Conservation (phyloP, 1,140 invertebrate genomes). For the Brachionus asplanchnoidis region DNA sequence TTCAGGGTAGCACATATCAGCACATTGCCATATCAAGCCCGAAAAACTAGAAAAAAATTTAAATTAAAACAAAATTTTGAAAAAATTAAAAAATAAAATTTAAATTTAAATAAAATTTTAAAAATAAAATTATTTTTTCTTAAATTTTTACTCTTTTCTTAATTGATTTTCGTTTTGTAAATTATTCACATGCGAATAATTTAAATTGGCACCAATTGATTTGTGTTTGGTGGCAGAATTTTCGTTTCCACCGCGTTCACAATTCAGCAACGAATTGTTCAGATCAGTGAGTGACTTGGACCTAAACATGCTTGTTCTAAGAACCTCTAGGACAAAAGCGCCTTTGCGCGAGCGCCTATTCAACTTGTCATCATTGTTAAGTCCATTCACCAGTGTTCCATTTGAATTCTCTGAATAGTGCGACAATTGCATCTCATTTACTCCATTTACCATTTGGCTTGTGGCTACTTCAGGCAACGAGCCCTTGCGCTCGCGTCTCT, state of each 20-base stretch:
- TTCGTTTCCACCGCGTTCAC: neutral
- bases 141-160: neutral
- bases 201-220: slow-evolving; percentile 1
- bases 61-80: too few relatives aligned
- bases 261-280: neutral
- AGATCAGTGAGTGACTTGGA: slow-evolving; percentile 15
- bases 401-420: neutral
- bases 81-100: too few relatives aligned
- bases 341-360: neutral
- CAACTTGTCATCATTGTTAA: neutral
- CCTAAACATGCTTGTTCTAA: slow-evolving; percentile 35
- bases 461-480: slow-evolving; percentile 3
- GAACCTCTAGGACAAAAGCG: slow-evolving; percentile 4
- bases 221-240: neutral
- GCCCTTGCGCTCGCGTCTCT: slow-evolving; percentile 2
- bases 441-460: neutral
- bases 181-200: neutral
- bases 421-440: neutral
- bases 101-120: too few relatives aligned
- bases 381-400: neutral
- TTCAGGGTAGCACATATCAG: slow-evolving; percentile 38
- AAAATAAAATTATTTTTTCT: neutral
- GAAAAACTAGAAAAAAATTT: neutral
- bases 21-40: slow-evolving; percentile 39
- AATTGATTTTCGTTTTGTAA: neutral